A percentile compares a stretch with the other conserved stretches of the same genome.
Evolutionary conservation across 2,797 vertebrate genomes (phyloP).

Genomic region (Cyclura pinguis): DNA sequence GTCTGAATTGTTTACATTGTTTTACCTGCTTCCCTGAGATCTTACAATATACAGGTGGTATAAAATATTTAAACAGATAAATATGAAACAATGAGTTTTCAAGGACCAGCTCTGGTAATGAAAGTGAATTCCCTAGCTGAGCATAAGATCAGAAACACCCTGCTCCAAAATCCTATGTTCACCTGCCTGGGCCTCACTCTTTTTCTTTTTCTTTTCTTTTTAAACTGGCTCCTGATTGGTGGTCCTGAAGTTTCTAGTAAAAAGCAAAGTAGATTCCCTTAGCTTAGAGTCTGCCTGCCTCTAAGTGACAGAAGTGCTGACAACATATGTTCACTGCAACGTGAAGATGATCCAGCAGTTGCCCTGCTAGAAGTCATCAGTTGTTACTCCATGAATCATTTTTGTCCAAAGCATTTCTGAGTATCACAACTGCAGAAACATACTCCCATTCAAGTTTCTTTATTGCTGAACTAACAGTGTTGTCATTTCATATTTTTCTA

Average conservation of each 20-base stretch:
- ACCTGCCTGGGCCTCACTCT: not conserved
- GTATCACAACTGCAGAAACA: conserved; percentile 43
- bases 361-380: too few species aligned
- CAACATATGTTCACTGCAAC: not conserved
- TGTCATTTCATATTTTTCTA: conserved; percentile 66
- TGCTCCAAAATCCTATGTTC: not conserved
- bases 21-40: too few species aligned
- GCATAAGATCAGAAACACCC: not conserved
- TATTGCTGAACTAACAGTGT: conserved; percentile 58
- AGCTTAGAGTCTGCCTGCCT: not conserved
- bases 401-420: not conserved
- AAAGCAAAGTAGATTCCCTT: not conserved
- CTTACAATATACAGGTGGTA: not conserved
- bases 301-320: not conserved
- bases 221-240: not conserved
- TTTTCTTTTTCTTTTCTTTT: not conserved
- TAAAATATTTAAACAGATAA: not conserved
- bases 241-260: not conserved
- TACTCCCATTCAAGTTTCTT: conserved; percentile 36
- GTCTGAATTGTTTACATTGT: too few species aligned
- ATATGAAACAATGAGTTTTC: too few species aligned
- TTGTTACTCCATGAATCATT: not conserved
- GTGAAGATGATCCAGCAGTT: not conserved
- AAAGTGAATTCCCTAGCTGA: not conserved
- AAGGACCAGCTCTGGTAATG: not conserved